A percentile compares a stretch with the other conserved stretches of the same genome.
Evolutionary conservation across 2,113 vertebrate genomes (phyloP).

Genomic region (Myotis davidii): DNA sequence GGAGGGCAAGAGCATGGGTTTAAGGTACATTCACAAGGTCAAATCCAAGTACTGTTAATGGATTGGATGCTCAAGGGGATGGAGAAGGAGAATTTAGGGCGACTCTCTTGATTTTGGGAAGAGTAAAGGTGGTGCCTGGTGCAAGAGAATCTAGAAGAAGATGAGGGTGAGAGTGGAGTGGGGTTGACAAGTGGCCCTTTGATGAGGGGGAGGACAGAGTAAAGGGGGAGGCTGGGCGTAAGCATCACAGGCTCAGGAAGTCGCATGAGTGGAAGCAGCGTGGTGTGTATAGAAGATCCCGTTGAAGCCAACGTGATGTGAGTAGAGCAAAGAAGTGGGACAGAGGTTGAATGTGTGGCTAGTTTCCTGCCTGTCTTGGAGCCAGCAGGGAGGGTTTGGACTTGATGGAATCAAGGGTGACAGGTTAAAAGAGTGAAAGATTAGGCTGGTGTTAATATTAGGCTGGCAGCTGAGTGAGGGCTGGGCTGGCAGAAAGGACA

Average conservation of each 20-base stretch:
- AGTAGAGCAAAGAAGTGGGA: background rate
- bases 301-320: rapidly evolving
- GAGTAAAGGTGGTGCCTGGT: background rate
- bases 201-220: background rate
- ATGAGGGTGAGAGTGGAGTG: background rate
- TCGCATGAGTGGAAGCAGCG: background rate
- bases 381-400: background rate
- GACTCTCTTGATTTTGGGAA: background rate
- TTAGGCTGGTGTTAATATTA: background rate
- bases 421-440: background rate
- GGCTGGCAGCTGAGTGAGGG: background rate
- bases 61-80: background rate
- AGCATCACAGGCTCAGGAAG: background rate
- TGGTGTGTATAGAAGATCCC: too few relatives aligned
- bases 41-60: background rate
- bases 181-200: too few relatives aligned
- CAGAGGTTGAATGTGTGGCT: too few relatives aligned
- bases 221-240: background rate
- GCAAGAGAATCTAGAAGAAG: background rate
- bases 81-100: background rate
- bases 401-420: background rate
- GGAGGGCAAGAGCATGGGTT: background rate
- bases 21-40: background rate
- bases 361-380: background rate
- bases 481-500: background rate